These are phyloP conservation scores for Diarsia dahlii DNA, from an alignment of 2,888 invertebrate genomes.

Conservation along the genomic window DNA sequence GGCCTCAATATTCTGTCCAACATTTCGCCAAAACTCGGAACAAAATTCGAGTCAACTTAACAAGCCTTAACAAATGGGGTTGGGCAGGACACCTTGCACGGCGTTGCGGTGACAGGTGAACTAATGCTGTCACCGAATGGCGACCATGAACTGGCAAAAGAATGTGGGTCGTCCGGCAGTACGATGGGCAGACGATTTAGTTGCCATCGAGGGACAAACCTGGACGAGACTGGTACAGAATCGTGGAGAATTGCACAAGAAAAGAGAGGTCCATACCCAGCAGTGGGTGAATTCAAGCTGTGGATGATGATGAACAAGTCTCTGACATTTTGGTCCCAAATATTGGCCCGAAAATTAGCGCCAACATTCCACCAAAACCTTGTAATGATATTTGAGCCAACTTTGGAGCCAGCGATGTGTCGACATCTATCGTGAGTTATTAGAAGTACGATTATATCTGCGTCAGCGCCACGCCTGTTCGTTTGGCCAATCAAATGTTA, in stretches of 20 bases:
- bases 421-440: slow-evolving; percentile 25
- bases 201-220: too few species aligned
- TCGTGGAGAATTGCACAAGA: too few species aligned
- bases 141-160: too few species aligned
- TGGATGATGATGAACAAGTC: too few species aligned
- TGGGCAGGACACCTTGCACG: too few species aligned
- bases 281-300: too few species aligned
- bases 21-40: not conserved
- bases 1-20: not conserved
- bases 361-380: not conserved
- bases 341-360: not conserved
- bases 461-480: slow-evolving; percentile 62
- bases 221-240: too few species aligned
- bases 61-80: not conserved
- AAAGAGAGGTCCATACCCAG: too few species aligned
- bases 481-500: slow-evolving; percentile 48
- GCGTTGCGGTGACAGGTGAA: too few species aligned
- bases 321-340: not conserved
- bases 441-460: slow-evolving; percentile 23
- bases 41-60: slow-evolving; percentile 8
- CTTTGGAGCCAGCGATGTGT: slow-evolving; percentile 16
- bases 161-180: too few species aligned
- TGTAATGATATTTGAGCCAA: slow-evolving; percentile 10
- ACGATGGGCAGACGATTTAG: too few species aligned
- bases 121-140: too few species aligned